Evolutionary conservation across 2,888 invertebrate genomes (phyloP).

Genomic region (Charanyca ferruginea): DNA sequence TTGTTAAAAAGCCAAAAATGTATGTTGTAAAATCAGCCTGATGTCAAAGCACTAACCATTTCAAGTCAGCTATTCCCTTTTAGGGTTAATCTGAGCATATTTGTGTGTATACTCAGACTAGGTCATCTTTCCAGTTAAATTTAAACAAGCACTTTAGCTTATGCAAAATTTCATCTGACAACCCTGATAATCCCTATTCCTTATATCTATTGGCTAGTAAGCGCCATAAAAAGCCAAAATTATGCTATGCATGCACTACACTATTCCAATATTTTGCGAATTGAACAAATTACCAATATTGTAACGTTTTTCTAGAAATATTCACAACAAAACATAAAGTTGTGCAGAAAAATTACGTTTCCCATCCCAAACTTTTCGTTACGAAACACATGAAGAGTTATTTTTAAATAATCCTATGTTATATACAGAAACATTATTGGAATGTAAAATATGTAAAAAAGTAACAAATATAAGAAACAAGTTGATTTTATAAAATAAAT

Average conservation of each 20-base stretch:
- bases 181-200: constrained; percentile 52
- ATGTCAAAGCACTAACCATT: constrained; percentile 16
- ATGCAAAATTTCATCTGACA: constrained; percentile 48
- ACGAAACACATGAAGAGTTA: constrained; percentile 51
- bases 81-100: constrained; percentile 21
- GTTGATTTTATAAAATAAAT: constrained; percentile 10
- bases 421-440: constrained; percentile 55
- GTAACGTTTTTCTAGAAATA: constrained; percentile 49
- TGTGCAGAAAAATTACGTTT: constrained; percentile 68
- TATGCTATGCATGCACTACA: constrained; percentile 61
- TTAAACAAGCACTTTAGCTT: constrained; percentile 23
- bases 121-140: constrained; percentile 3
- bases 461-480: constrained; percentile 36
- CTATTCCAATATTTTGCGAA: constrained; percentile 66
- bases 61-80: constrained; percentile 21
- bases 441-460: constrained; percentile 61
- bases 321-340: constrained; percentile 51
- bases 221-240: constrained; percentile 56
- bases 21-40: constrained; percentile 11
- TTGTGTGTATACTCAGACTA: constrained; percentile 14
- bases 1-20: constrained; percentile 26
- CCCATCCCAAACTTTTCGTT: constrained; percentile 64
- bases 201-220: constrained; percentile 55
- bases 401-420: constrained; percentile 46
- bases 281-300: constrained; percentile 64